Evolutionary conservation across 2,888 invertebrate species (phyloP).

Genomic region (Rugalucina vietnamica): DNA sequence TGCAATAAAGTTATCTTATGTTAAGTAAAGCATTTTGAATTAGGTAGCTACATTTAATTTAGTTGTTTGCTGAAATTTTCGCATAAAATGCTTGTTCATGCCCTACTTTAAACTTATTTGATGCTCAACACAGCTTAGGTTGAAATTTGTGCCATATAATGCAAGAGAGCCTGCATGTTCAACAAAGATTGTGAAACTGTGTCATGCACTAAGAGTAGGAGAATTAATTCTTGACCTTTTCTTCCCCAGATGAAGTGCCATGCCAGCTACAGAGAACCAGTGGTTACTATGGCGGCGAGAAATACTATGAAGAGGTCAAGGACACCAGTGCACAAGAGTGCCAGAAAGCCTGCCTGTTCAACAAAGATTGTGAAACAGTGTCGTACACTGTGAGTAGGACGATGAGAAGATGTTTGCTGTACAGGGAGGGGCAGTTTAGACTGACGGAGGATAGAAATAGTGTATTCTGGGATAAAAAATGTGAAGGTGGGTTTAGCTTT

Average conservation of each 20-base stretch:
- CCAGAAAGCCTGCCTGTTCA: slow-evolving; percentile 7
- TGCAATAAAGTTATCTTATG: too few relatives aligned
- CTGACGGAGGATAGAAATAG: slow-evolving; percentile 9
- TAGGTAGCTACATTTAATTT: too few relatives aligned
- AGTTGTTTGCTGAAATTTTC: too few relatives aligned
- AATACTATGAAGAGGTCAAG: background rate
- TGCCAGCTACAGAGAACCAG: background rate
- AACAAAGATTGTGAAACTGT: slow-evolving; percentile 3
- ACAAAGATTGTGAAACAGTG: slow-evolving; percentile 5
- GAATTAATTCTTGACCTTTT: too few relatives aligned
- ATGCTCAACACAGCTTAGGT: too few relatives aligned
- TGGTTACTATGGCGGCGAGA: slow-evolving; percentile 23
- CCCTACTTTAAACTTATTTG: too few relatives aligned
- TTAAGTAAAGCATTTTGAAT: too few relatives aligned
- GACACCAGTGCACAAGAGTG: background rate
- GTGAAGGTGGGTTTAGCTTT: slow-evolving; percentile 2
- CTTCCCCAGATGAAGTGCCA: slow-evolving; percentile 13
- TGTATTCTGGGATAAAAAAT: slow-evolving; percentile 23
- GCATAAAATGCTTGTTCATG: too few relatives aligned
- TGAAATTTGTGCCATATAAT: background rate
- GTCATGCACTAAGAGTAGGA: background rate
- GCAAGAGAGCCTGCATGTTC: slow-evolving; percentile 9
- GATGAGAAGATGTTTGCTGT: slow-evolving; percentile 4
- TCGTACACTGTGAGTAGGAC: background rate
- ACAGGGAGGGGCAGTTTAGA: slow-evolving; percentile 2